phyloP scores from a whole-genome alignment of 2,888 invertebrate species.

The Choristoneura rosaceana region DNA sequence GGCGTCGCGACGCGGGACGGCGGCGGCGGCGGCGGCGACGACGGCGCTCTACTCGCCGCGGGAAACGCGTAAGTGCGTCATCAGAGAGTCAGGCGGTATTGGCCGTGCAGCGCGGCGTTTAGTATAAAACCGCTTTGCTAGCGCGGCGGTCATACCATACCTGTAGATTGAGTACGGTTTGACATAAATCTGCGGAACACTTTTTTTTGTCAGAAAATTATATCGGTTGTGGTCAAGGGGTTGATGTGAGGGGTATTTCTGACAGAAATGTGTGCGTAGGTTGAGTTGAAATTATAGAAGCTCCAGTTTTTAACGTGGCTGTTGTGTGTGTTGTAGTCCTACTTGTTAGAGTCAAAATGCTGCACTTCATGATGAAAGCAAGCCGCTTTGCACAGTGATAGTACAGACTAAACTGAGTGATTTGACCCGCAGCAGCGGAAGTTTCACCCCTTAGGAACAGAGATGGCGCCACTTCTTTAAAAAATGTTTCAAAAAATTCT shows the following conservation, averaged over 20 bases:
- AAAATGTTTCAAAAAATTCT: too few relatives aligned
- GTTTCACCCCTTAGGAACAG: too few relatives aligned
- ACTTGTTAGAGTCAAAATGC: too few relatives aligned
- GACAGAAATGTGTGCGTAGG: neutral
- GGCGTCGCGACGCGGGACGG: constrained; percentile 29
- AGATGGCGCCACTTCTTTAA: too few relatives aligned
- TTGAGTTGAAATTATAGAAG: neutral
- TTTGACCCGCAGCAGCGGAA: too few relatives aligned
- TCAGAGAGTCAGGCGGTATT: neutral
- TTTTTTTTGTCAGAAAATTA: neutral
- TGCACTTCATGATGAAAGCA: too few relatives aligned
- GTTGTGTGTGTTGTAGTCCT: too few relatives aligned
- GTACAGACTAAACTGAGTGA: too few relatives aligned
- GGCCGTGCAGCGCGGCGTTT: constrained; percentile 1
- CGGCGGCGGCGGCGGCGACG: constrained; percentile 29
- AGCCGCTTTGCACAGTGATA: too few relatives aligned
- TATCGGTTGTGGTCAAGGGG: neutral
- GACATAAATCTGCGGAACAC: neutral
- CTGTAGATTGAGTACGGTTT: neutral
- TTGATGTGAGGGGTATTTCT: neutral
- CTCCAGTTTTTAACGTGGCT: too few relatives aligned
- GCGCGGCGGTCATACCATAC: neutral
- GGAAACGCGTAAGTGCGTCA: constrained; percentile 25
- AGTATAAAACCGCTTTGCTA: constrained; percentile 8
- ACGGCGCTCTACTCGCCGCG: constrained; percentile 29